phyloP scores from a whole-genome alignment of 2,888 invertebrate genomes.

The Oligia latruncula region DNA sequence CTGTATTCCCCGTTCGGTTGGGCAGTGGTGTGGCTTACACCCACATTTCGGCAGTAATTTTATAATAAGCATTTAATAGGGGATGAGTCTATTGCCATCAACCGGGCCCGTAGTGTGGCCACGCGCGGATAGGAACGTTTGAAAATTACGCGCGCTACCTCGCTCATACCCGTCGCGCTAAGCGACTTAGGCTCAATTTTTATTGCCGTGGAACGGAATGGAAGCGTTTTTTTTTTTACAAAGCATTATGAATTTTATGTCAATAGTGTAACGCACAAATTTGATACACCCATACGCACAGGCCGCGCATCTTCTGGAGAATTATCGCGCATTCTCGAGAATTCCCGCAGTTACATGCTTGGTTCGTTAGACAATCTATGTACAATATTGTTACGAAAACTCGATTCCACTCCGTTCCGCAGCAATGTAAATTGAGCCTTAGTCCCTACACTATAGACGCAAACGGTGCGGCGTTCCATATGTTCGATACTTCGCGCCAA shows the following conservation, averaged over 20 bases:
- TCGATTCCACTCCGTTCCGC: not conserved
- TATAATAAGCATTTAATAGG: not conserved
- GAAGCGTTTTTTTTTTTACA: not conserved
- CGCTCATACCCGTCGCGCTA: not conserved
- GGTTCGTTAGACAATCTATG: not conserved
- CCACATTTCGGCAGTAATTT: not conserved
- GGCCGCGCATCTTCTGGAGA: not conserved
- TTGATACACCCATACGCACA: not conserved
- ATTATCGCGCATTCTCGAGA: no score
- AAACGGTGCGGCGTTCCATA: no score
- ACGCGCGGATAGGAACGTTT: constrained; percentile 6
- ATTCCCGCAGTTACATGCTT: no score
- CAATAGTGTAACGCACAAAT: not conserved
- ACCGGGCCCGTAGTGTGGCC: constrained; percentile 8
- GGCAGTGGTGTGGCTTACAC: not conserved
- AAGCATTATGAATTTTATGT: not conserved
- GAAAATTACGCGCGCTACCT: not conserved
- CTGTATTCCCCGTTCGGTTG: not conserved
- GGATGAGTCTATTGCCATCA: not conserved
- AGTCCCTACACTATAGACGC: no score
- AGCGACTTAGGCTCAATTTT: not conserved
- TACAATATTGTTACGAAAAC: not conserved
- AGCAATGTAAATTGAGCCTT: not conserved
- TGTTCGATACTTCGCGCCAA: no score
- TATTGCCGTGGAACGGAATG: not conserved